Evolutionary conservation across 1,140 invertebrate genomes (phyloP), one percentile per base, ranked within the genome.

Genomic region (Drosophila parvula): DNA sequence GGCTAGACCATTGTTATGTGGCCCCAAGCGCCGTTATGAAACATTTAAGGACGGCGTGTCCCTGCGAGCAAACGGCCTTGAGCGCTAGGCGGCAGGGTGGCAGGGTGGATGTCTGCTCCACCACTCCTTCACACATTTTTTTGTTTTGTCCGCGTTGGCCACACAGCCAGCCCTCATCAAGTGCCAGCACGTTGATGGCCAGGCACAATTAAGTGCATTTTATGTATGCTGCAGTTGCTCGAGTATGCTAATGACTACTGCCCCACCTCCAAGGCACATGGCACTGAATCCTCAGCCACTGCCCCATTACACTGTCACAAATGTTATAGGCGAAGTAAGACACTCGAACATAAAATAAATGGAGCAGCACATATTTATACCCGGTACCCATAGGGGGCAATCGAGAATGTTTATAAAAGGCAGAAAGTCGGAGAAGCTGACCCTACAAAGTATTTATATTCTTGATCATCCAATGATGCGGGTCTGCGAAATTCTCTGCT

Each of bases 151-250:
- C 64, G 48, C 50, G 44, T 18, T 30, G 40, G 47, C 48, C 44
- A 63, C 44, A 64, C 44, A 75, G 71, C 67, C 44, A 70, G 71
- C 74, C 79, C 50, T 70, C 79, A 82, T 78, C 74, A 82, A 74
- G 69, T 80, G 73, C 81, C 61, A 53, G 74, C 81, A 78, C 78
- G 81, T 78, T 84, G 82, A 81, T 78, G 81, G 78, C 82, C 78
- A 71, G 61, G 82, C 74, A 85, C 81, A 85, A 85, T 85, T 85
- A 85, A 85, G 81, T 85, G 78, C 74, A 74, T 86, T 85, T 85
- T 85, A 85, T 85, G 81, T 76, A 81, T 78, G 74, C 81, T 78
- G 81, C 74, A 85, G 79, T 81, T 86, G 69, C 82, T 86, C 82
- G 81, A 86, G 78, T 81, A 85, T 85, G 81, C 81, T 85, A 85